Percentiles rank a stretch among this genome's conserved stretches.
phyloP scores from a whole-genome alignment of 2,113 vertebrate species.

The Notechis scutatus region DNA sequence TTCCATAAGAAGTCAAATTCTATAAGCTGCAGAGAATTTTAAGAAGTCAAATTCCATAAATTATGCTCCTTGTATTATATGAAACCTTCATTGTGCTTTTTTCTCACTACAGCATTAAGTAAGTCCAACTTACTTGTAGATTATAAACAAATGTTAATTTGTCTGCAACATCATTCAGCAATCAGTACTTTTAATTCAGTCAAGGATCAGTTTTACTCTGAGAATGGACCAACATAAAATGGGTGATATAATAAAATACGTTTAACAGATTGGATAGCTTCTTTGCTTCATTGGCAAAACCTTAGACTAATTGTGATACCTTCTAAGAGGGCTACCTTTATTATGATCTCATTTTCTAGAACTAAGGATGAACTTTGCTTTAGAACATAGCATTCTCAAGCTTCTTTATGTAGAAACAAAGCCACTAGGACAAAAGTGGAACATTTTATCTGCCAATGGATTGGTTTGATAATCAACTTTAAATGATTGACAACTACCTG shows the following conservation, averaged over 20 bases:
- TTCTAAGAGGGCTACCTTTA: neutral
- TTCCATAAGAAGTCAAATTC: neutral
- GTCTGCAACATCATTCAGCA: neutral
- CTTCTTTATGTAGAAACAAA: neutral
- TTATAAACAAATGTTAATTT: neutral
- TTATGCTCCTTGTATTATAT: neutral
- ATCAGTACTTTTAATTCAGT: neutral
- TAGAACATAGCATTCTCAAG: neutral
- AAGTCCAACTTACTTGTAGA: neutral
- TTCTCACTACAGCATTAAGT: neutral
- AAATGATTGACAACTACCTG: neutral
- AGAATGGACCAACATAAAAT: neutral
- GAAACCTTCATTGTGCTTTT: neutral
- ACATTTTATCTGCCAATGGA: neutral
- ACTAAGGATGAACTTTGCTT: neutral
- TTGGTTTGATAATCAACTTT: neutral
- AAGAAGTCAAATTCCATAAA: neutral
- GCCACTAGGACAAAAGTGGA: neutral
- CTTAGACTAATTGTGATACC: neutral
- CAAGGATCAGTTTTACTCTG: neutral
- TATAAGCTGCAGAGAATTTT: neutral
- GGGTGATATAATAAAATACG: neutral
- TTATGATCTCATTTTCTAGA: neutral
- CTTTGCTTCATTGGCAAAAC: neutral
- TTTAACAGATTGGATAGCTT: neutral